Conservation (phyloP, 1,140 invertebrate species). For the Amyelois transitella region DNA sequence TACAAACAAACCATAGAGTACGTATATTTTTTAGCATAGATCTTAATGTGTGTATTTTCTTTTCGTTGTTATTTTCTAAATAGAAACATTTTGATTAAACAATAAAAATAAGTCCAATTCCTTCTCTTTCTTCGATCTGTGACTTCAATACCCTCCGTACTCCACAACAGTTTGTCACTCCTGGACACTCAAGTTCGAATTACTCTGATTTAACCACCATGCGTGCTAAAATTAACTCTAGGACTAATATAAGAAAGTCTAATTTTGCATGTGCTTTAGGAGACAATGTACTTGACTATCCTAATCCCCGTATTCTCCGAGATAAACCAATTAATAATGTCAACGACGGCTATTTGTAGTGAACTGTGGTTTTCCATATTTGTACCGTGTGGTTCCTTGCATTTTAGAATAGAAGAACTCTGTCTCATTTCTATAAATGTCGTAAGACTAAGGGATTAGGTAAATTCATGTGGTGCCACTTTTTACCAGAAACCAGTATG, state of each 20-base stretch:
- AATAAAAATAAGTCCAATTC: background rate
- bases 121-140: background rate
- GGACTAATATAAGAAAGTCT: background rate
- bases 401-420: no score
- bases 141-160: conserved; percentile 7
- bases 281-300: conserved; percentile 13
- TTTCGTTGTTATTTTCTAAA: no score
- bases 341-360: background rate
- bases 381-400: no score
- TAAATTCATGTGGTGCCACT: no score
- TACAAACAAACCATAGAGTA: no score
- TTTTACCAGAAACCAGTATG: no score
- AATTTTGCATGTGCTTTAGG: background rate
- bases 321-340: conserved; percentile 24
- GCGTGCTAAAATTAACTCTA: conserved; percentile 6
- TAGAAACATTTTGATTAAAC: background rate
- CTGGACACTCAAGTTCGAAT: conserved; percentile 13
- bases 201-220: conserved; percentile 17
- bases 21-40: no score
- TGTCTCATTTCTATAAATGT: no score
- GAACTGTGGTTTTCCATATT: no score
- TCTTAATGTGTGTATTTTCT: no score
- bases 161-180: conserved; percentile 18
- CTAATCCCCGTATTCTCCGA: conserved; percentile 12
- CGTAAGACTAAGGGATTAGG: no score